Conservation (phyloP, 2,113 vertebrate genomes). For the Scortum barcoo region DNA sequence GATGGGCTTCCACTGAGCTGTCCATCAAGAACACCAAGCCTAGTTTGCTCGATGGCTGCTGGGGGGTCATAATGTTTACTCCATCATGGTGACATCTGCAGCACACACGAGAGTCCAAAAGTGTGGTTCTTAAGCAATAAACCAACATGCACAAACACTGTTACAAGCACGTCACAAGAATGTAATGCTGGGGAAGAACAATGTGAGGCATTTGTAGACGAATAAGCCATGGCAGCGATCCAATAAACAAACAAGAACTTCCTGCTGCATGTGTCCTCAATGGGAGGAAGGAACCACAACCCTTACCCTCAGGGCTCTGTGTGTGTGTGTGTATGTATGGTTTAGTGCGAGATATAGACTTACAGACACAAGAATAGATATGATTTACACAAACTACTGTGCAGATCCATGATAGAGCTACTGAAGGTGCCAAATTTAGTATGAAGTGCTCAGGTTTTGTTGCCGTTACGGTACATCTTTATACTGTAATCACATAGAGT, state of each 20-base stretch:
- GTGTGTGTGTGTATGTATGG: constrained; percentile 16
- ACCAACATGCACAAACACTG: constrained; percentile 21
- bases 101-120: constrained; percentile 9
- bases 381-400: constrained; percentile 16
- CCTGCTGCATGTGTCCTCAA: constrained; percentile 75
- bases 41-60: neutral
- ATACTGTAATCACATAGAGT: neutral
- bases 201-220: constrained; percentile 72
- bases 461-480: neutral
- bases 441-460: neutral
- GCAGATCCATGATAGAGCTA: neutral
- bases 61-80: constrained; percentile 26
- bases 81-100: neutral
- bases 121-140: constrained; percentile 28
- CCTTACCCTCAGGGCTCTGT: constrained; percentile 47
- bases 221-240: constrained; percentile 62
- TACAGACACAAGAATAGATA: constrained; percentile 21
- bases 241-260: constrained; percentile 79
- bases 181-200: constrained; percentile 61
- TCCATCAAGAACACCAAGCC: constrained; percentile 8
- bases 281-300: constrained; percentile 73
- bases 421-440: neutral
- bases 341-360: neutral
- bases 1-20: neutral
- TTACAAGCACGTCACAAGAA: constrained; percentile 50